Evolutionary conservation across 2,888 invertebrate genomes (phyloP), one percentile per base, ranked within the genome.

Genomic region (Leucozona laternaria): DNA sequence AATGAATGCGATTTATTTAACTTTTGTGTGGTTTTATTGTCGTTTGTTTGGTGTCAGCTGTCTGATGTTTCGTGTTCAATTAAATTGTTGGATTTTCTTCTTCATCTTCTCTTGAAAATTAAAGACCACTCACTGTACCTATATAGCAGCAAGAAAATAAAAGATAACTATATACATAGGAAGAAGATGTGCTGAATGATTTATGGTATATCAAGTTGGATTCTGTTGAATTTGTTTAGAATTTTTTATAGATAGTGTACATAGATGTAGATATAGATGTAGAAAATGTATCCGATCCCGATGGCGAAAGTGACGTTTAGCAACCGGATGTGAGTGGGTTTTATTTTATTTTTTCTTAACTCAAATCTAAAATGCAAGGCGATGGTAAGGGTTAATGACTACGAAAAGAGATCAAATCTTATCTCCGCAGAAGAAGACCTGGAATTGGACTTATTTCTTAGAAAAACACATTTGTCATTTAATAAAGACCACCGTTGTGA

Each of bases 11-110:
- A 37, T 60, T 68, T 60, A 34, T 50, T 68, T 77, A 31, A 55
- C n/a, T 57, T 58, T 72, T 53, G 43, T 72, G 70, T 70, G 25
- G 60, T 77, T 78, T 82, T 60, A 79, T 82, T 86, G 86, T 86
- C 86, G 70, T 78, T 81, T 81, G 81, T 75, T 79, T 70, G 66
- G 78, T 86, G 82, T 82, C 78, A 77, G 77, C 68, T 86, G 85
- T 86, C 86, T 75, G 70, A 86, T 82, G 86, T 82, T 86, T 82
- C 78, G 82, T 78, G 82, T 82, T 86, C 86, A 86, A 86, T 86
- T 86, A 81, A 79, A 86, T 71, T 82, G 81, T 79, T 82, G 82
- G 73, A 60, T 79, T 71, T 86, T 64, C 58, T 66, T 66, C 66
- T 20, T 48, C 48, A 31, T 31, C 15, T 31, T 48, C 31, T 53